Percentiles rank a stretch among this genome's conserved stretches.
Conservation (phyloP, 2,113 vertebrate genomes). For the Bubo bubo region DNA sequence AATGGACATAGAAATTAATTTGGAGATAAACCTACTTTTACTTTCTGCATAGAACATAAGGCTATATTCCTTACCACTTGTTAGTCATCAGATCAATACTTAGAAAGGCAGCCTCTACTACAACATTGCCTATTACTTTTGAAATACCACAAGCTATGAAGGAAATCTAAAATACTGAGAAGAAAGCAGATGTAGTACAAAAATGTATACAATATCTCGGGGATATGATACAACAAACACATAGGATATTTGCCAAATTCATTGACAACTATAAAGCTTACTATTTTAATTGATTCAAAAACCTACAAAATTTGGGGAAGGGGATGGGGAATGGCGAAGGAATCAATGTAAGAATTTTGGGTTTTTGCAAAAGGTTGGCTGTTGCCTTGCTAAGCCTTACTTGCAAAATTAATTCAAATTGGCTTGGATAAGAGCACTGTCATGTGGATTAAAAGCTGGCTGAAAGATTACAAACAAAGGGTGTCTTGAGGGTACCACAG, state of each 20-base stretch:
- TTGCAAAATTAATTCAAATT: slow-evolving; percentile 61
- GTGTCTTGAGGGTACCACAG: slow-evolving; percentile 34
- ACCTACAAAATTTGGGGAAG: not conserved
- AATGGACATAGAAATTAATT: not conserved
- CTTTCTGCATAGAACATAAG: not conserved
- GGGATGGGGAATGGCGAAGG: accelerated
- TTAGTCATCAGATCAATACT: not conserved
- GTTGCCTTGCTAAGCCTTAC: not conserved
- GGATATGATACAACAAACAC: not conserved
- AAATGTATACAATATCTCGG: not conserved
- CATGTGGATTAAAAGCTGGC: slow-evolving; percentile 61
- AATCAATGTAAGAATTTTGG: not conserved
- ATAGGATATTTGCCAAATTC: not conserved
- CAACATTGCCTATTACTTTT: not conserved
- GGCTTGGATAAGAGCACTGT: slow-evolving; percentile 33
- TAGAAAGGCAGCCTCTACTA: not conserved
- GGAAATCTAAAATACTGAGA: not conserved
- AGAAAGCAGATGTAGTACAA: not conserved
- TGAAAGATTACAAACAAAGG: slow-evolving; percentile 56
- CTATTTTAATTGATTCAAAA: not conserved
- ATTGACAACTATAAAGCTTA: not conserved
- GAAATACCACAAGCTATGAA: not conserved
- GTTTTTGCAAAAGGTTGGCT: not conserved
- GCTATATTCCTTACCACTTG: not conserved
- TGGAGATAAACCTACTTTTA: not conserved